Base-by-base conservation (phyloP, 2,888 invertebrate genomes). In the Poecilus cupreus region DNA sequence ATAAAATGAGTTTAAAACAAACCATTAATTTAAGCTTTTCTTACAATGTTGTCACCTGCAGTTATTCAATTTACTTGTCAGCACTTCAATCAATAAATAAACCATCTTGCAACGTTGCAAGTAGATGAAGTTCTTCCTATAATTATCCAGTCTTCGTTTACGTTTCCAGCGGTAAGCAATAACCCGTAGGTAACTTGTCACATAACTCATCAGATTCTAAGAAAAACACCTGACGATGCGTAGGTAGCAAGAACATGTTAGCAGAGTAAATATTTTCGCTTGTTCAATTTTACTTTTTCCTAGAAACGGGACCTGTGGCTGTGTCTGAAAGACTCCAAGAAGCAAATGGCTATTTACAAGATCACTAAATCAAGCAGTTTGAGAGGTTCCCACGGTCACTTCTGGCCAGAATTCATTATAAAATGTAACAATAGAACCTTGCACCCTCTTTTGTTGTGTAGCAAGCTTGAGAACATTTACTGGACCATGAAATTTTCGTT, bases 111-210 rank as follows among this genome's bases (percentile, higher is more conserved):
- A 60, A 20, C 1, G 60, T 26, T 24, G 22, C 18, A 4, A 22
- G 22, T 18, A 54, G 22, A 54, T 22, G 22, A 54, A 60, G n/a
- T 26, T 60, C 26, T 26, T 60, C 60, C 26, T 60, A 60, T 60
- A 60, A 60, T 60, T 60, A 32, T 26, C 60, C 26, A 24, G 11
- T 60, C 60, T 32, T 0, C 26, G 60, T 60, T 60, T 60, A 60
- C 60, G 26, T 60, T 60, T 26, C 60, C 60, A 13, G 26, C 60
- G 60, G 54, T 60, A 60, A 24, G 60, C 60, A 60, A 60, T 60
- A 60, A 60, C 60, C 60, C 24, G 60, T 24, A 60, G 26, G 24
- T 26, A 13, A 6, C 60, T 26, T 26, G 60, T 60, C 60, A 32
- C 60, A 60, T 26, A 60, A 60, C 24, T 60, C 60, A 60, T 60